A percentile compares a stretch with the other conserved stretches of the same genome.
Conservation (phyloP, 1,140 invertebrate species). For the Tetramorium simillimum region DNA sequence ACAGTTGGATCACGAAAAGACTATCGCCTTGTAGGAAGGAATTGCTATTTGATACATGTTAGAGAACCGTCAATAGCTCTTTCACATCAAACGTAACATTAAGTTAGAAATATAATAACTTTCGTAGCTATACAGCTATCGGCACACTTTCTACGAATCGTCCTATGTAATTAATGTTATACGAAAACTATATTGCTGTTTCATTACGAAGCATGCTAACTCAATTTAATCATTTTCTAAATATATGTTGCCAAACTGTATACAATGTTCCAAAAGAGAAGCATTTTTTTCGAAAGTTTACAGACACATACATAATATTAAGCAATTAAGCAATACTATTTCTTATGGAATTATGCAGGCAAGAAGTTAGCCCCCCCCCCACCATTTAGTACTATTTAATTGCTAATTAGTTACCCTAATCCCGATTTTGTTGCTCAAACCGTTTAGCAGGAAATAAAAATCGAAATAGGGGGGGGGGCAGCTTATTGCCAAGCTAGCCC, state of each 20-base stretch:
- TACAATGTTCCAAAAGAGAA: not conserved
- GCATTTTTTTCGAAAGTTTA: not conserved
- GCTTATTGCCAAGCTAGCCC: too few species aligned
- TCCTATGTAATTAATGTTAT: not conserved
- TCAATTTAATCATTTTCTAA: not conserved
- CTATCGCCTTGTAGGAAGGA: not conserved
- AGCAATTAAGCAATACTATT: not conserved
- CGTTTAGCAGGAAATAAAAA: too few species aligned
- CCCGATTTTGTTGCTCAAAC: too few species aligned
- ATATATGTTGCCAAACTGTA: not conserved
- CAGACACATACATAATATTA: not conserved
- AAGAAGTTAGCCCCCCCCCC: too few species aligned
- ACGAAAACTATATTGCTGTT: not conserved
- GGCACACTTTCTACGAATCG: not conserved
- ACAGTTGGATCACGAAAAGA: too few species aligned
- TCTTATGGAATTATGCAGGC: not conserved
- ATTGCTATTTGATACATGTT: constrained; percentile 5
- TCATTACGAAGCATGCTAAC: not conserved
- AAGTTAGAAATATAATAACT: not conserved
- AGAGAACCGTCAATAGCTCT: not conserved
- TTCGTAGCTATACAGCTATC: not conserved
- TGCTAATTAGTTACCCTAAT: too few species aligned
- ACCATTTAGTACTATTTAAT: too few species aligned
- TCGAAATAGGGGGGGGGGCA: too few species aligned
- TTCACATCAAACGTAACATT: constrained; percentile 10